These are phyloP conservation scores for Pristionchus entomophagus DNA, from an alignment of 2,888 invertebrate genomes.

Conservation along the genomic window DNA sequence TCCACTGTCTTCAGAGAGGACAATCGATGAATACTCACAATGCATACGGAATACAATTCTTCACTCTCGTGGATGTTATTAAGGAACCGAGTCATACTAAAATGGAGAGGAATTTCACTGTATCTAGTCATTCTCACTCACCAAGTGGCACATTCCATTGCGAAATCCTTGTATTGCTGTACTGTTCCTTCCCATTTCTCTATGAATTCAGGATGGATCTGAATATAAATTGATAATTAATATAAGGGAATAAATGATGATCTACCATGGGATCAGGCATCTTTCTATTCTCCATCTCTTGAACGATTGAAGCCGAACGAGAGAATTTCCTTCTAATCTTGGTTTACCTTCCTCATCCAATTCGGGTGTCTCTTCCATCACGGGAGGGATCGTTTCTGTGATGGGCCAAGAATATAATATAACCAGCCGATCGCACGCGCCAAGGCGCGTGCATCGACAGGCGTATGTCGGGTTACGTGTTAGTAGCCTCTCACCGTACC, in stretches of 20 bases:
- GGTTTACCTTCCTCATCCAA: constrained; percentile 39
- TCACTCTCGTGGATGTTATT: constrained; percentile 66
- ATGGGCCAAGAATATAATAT: not conserved
- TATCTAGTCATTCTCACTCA: constrained; percentile 5
- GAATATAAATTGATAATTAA: not conserved
- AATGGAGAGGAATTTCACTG: constrained; percentile 44
- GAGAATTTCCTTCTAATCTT: constrained; percentile 53
- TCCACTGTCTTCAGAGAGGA: constrained; percentile 35
- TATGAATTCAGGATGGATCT: constrained; percentile 40
- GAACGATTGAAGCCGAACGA: constrained; percentile 66
- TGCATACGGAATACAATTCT: constrained; percentile 56
- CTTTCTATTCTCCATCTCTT: constrained; percentile 67
- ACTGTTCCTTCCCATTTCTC: constrained; percentile 56
- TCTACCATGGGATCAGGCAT: constrained; percentile 58
- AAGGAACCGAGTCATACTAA: constrained; percentile 63
- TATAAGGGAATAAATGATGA: not conserved
- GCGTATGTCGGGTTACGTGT: no score
- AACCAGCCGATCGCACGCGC: no score
- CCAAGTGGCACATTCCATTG: constrained; percentile 63
- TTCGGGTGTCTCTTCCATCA: not conserved
- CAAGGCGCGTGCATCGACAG: no score
- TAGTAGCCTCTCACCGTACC: no score
- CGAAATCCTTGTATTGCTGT: constrained; percentile 56
- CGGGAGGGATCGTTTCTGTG: not conserved
- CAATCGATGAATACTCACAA: constrained; percentile 43